Base-by-base conservation (phyloP, 2,797 vertebrate genomes). In the Sebastes taczanowskii region DNA sequence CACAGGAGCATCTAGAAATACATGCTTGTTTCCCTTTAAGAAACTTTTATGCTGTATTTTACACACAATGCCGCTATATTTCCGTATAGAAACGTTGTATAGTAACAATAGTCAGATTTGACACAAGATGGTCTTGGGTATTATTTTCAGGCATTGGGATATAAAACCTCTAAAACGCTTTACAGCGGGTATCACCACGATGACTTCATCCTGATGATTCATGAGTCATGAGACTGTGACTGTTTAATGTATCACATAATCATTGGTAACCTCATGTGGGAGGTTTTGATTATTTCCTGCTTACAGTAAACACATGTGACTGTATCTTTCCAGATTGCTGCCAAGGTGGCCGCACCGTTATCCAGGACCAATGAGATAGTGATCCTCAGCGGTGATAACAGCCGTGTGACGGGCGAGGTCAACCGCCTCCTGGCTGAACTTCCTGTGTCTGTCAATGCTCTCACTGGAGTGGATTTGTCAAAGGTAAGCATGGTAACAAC, bases 351-450 rank as follows among this genome's bases (percentile, higher is more conserved):
- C 0, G 97, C 98, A 4, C 98, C 98, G 0, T 93, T 99, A 81
- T 91, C 96, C 82, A 97, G 82, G 92, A 97, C 97, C 52, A 96
- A 95, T 1, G 98, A 99, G 94, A 98, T 99, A 0, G 94, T 99
- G 66, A 97, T 99, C 89, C 97, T 99, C 66, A 96, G 96, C 0
- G 97, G 98, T 1, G 97, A 98, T 2, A 90, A 93, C 75, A 94
- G 60, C 90, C 97, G 92, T 0, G 83, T 97, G 29, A 97, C 95
- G 0, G 90, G 96, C 0, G 97, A 98, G 85, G 91, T 99, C 59
- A 98, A 91, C 89, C 97, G 96, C 3, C 94, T 99, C 18, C 88
- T 99, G 91, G 97, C 98, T 0, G 98, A 99, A 88, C 93, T 99
- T 62, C 98, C 98, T 0, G 96, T 96, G 53, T 96, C 97, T 0